Conservation (phyloP, 2,797 vertebrate genomes). For the Phaenicophaeus curvirostris region DNA sequence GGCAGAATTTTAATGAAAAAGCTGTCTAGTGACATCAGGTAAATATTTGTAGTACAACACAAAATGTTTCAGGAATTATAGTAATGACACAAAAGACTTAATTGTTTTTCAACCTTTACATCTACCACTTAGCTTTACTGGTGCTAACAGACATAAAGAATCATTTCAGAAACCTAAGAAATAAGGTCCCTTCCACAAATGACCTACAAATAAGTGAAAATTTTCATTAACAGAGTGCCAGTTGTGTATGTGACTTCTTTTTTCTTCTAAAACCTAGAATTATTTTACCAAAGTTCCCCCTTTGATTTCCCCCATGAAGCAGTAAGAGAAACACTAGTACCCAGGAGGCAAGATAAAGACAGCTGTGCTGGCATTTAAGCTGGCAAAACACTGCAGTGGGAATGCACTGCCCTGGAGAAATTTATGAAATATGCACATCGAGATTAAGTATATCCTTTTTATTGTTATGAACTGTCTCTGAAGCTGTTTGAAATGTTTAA, state of each 20-base stretch:
- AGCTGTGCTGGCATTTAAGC: slow-evolving; percentile 62
- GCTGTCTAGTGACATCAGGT: background rate
- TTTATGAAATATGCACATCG: slow-evolving; percentile 36
- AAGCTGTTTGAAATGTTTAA: slow-evolving; percentile 58
- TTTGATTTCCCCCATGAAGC: slow-evolving; percentile 48
- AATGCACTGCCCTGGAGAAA: slow-evolving; percentile 60
- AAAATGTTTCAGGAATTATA: background rate
- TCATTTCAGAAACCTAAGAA: background rate
- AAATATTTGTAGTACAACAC: background rate
- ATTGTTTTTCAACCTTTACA: background rate
- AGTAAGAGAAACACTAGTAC: slow-evolving; percentile 21
- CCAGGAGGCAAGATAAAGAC: slow-evolving; percentile 46
- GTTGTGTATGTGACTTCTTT: background rate
- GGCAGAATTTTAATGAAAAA: background rate
- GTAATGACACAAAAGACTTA: background rate
- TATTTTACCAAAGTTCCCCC: slow-evolving; percentile 7
- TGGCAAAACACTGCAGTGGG: slow-evolving; percentile 49
- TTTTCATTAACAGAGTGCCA: background rate
- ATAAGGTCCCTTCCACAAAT: background rate
- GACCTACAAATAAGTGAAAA: background rate
- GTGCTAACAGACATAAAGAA: background rate
- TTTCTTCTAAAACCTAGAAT: slow-evolving; percentile 34
- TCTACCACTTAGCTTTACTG: background rate
- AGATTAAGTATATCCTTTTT: slow-evolving; percentile 60
- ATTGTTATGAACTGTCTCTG: slow-evolving; percentile 59